Base-by-base conservation (phyloP, 2,888 invertebrate genomes). In the Euspilapteryx auroguttella region DNA sequence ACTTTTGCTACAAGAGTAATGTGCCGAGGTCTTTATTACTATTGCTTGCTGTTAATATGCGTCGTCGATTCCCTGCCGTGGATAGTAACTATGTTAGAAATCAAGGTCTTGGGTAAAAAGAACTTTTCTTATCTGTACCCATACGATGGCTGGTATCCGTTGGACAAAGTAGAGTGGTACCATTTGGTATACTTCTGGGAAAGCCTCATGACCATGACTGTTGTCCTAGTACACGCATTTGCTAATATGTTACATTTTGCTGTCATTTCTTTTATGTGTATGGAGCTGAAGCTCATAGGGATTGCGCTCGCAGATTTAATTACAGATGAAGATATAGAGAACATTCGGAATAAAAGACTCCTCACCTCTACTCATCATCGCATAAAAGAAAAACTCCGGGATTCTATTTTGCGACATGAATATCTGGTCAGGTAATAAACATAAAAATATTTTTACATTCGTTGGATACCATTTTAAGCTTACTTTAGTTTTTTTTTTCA, bases 91-190 rank as follows among this genome's bases (percentile, higher is more conserved):
- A 35, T 41, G 27, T 64, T 50, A 32, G 52, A 61, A 33, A 41
- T 41, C 7, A 32, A 44, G 11, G 31, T 57, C 10, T 28, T 55
- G 22, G 49, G 45, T 2, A 42, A 48, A 22, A 50, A 55, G 17
- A 35, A 38, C 8, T 36, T 45, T 20, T 47, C n/a, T n/a, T n/a
- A 54, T 36, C 41, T 64, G 5, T 68, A 58, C 29, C 71, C 69
- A 0, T 58, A 58, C 22, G 64, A 68, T 32, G 68, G 61, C 4
- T 68, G 66, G 68, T 71, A 71, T 32, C 71, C 69, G 8, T 69
- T 69, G 29, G 55, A 66, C 32, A 66, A 64, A 40, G 40, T 54
- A 1, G 44, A 55, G 33, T 66, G 57, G 58, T 71, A 62, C 37
- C 49, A 50, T 22, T 32, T 38, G n/a, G 53, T 44, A 2, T 71